These are phyloP conservation scores for Palythoa heliodiscus DNA, from an alignment of 92 coral and sea anemone genomes.

Conservation along the genomic window DNA sequence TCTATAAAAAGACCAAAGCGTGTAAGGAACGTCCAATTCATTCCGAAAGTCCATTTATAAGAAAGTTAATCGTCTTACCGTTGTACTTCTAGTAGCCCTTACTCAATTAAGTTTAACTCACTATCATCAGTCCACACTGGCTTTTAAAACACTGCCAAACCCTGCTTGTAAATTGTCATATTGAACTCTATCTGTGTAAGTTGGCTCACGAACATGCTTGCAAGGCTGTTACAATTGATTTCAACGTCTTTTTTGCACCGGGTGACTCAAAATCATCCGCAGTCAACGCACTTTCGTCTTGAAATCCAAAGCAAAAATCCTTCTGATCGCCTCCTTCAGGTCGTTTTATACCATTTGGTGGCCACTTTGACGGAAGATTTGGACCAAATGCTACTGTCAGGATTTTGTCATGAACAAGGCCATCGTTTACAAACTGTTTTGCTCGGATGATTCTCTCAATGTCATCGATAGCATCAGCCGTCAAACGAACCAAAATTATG, in stretches of 20 bases:
- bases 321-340: slow-evolving; percentile 48
- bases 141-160: too few species aligned
- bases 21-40: too few species aligned
- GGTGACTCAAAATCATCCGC: slow-evolving; percentile 60
- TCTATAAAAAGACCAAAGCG: too few species aligned
- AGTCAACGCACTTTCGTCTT: slow-evolving; percentile 45
- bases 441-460: slow-evolving; percentile 58
- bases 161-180: too few species aligned
- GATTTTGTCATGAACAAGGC: slow-evolving; percentile 68
- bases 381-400: slow-evolving; percentile 82
- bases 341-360: slow-evolving; percentile 69
- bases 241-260: slow-evolving; percentile 52
- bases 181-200: background rate
- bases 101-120: too few species aligned
- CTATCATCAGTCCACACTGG: too few species aligned
- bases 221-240: slow-evolving; percentile 77
- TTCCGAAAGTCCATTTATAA: too few species aligned
- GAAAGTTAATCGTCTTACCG: too few species aligned
- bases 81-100: too few species aligned
- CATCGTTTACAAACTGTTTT: slow-evolving; percentile 66
- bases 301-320: slow-evolving; percentile 68
- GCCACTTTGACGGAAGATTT: slow-evolving; percentile 69
- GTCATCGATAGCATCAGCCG: slow-evolving; percentile 68
- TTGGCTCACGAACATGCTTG: slow-evolving; percentile 42
- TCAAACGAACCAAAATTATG: slow-evolving; percentile 77